Evolutionary conservation across 1,140 invertebrate genomes (phyloP), one percentile per base, ranked within the genome.

Genomic region (Cephus cinctus): DNA sequence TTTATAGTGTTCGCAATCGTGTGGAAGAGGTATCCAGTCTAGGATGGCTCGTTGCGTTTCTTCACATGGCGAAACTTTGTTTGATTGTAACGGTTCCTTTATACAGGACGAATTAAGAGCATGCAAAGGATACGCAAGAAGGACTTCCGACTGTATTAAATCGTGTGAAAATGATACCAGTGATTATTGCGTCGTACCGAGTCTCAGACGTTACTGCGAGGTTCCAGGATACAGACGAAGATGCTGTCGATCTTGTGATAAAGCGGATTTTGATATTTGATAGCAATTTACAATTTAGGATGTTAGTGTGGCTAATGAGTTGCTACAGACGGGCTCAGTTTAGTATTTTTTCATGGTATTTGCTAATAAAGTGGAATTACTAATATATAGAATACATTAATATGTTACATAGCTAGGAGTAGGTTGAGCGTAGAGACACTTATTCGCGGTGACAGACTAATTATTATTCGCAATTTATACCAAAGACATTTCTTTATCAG

Each of bases 1-100:
- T 41, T 67, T 75, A 2, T 63, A 93, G 90, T 94, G 90, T 74
- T 91, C 89, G 0, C 73, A 80, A 25, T 82, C 80, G 5, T 93
- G 91, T 75, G 89, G 89, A 0, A 73, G 77, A 42, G 90, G 90
- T 0, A 59, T 83, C 2, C 83, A 87, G 27, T 76, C 76, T 1
- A 76, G 88, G 8, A 76, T 78, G 5, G 81, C 89, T 1, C 71
- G 75, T 1, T 94, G 91, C 69, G 81, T 85, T 11, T 75, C 77
- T 2, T 40, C 71, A 4, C 58, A 77, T 35, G 75, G 70, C 14
- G 64, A 69, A 39, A 65, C 74, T 15, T 77, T 80, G 35, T 81
- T 77, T 9, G 65, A 77, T 4, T 83, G 80, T 68, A 50, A 73
- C 36, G 46, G 75, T 61, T 42, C 56, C n/a, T 54, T 71, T 42